Evolutionary conservation across 2,888 invertebrate species (phyloP), one percentile per base, ranked within the genome.

Genomic region (Tolmerus cingulatus): DNA sequence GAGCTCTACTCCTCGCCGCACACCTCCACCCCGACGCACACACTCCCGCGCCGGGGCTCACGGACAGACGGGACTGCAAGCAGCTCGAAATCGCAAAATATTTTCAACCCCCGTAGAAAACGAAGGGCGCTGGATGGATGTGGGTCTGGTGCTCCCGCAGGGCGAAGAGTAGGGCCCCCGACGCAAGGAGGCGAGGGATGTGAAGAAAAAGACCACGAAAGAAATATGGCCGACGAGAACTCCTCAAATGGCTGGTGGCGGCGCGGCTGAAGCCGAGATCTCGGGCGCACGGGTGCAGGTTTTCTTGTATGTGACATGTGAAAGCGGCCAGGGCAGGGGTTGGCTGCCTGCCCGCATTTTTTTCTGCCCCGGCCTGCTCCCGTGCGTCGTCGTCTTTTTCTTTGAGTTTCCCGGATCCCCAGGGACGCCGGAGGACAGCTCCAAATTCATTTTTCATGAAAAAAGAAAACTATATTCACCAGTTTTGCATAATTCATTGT

Each of bases 181-280:
- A 78, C n/a, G 57, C 9, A 37, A 82, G 55, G 55, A 9, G 43
- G 37, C 23, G 55, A 23, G 51, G 77, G 46, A 55, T 43, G 23
- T 76, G 55, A 51, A 86, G 37, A 87, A 86, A 81, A 79, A 46
- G 51, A 66, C 46, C n/a, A 86, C 23, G 77, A 86, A 86, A 81
- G 81, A 87, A 87, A 87, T 81, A 87, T 87, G 87, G 87, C 87
- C 87, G 87, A 79, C 87, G 37, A 74, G 74, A 74, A 74, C 37
- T 46, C 43, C 74, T 78, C 66, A 79, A 81, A 81, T 74, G 66
- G 81, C 79, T 66, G 81, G 79, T 57, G 2, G 27, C 40, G 43
- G 43, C 43, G 12, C 43, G 43, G 43, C 16, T 27, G 23, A 19
- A 66, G 19, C 12, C 19, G 12, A 16, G 79, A 57, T 27, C 79